Conservation (phyloP, 2,797 vertebrate species). For the Benthosema pterotum region DNA sequence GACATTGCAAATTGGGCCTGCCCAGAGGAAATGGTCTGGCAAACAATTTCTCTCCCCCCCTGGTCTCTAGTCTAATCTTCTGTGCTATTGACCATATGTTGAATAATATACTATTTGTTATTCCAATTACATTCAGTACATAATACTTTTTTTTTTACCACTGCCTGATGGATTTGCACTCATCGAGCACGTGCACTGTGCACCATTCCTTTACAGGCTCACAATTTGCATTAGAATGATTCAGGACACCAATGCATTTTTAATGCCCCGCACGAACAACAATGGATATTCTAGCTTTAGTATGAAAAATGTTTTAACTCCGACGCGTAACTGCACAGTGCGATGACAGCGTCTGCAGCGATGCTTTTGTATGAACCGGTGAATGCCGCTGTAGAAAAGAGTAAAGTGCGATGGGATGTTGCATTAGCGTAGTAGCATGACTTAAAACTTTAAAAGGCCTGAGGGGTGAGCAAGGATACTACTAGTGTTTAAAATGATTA, state of each 20-base stretch:
- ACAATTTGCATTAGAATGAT: constrained; percentile 78
- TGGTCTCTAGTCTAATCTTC: constrained; percentile 56
- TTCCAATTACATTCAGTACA: constrained; percentile 70
- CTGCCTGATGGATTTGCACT: constrained; percentile 74
- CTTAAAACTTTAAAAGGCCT: constrained; percentile 6
- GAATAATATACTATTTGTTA: constrained; percentile 75
- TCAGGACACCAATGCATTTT: constrained; percentile 75
- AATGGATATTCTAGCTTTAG: constrained; percentile 42
- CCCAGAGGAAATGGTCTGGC: constrained; percentile 59
- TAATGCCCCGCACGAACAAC: constrained; percentile 77
- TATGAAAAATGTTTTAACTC: constrained; percentile 54
- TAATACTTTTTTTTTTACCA: constrained; percentile 63
- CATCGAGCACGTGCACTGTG: constrained; percentile 57
- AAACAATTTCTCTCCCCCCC: constrained; percentile 63
- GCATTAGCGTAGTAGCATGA: constrained; percentile 34
- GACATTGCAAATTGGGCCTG: constrained; percentile 48
- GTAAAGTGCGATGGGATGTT: constrained; percentile 30
- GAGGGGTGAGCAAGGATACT: constrained; percentile 21
- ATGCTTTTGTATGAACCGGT: constrained; percentile 41
- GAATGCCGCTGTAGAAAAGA: constrained; percentile 28
- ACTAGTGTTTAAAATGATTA: constrained; percentile 22
- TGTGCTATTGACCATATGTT: constrained; percentile 72
- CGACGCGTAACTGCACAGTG: constrained; percentile 46
- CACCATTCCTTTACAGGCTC: constrained; percentile 65
- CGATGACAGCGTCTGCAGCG: constrained; percentile 40